These are phyloP conservation scores for Agriopis aurantiaria DNA, from an alignment of 2,888 invertebrate genomes.

Conservation along the genomic window DNA sequence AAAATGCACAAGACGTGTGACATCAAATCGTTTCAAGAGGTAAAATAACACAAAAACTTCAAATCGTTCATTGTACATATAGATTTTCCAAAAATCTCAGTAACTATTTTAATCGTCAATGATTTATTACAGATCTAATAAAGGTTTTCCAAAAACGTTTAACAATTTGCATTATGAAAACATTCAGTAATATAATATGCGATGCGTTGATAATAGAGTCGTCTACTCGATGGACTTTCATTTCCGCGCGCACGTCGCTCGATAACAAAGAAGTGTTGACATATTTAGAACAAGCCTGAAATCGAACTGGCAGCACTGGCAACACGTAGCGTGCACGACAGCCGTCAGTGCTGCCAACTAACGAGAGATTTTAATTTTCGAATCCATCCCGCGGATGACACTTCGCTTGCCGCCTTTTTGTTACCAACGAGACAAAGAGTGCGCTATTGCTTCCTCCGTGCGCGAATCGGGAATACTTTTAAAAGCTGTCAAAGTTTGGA, in stretches of 20 bases:
- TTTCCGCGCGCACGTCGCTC: slow-evolving; percentile 82
- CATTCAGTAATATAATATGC: slow-evolving; percentile 70
- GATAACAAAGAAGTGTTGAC: slow-evolving; percentile 85
- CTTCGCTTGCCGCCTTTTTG: slow-evolving; percentile 70
- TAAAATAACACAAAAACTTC: too few relatives aligned
- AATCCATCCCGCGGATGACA: slow-evolving; percentile 76
- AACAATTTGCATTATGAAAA: slow-evolving; percentile 55
- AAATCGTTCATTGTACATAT: background rate
- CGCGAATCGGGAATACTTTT: slow-evolving; percentile 59
- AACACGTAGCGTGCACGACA: slow-evolving; percentile 66
- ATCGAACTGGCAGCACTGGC: slow-evolving; percentile 73
- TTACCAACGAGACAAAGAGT: slow-evolving; percentile 71
- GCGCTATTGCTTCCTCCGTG: slow-evolving; percentile 72
- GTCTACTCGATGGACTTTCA: slow-evolving; percentile 82
- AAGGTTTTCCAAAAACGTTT: slow-evolving; percentile 26
- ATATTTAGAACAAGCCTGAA: slow-evolving; percentile 87
- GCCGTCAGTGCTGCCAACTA: slow-evolving; percentile 76
- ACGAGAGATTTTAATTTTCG: slow-evolving; percentile 84
- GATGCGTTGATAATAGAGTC: slow-evolving; percentile 75
- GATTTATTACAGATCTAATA: slow-evolving; percentile 2
- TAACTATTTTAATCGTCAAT: background rate
- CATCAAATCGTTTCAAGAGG: too few relatives aligned
- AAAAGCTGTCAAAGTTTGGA: slow-evolving; percentile 69
- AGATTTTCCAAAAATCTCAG: background rate
- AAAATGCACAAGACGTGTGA: too few relatives aligned